A percentile compares a stretch with the other conserved stretches of the same genome.
Evolutionary conservation across 1,140 invertebrate genomes (phyloP).

Genomic region (Philotrypesis tridentata): DNA sequence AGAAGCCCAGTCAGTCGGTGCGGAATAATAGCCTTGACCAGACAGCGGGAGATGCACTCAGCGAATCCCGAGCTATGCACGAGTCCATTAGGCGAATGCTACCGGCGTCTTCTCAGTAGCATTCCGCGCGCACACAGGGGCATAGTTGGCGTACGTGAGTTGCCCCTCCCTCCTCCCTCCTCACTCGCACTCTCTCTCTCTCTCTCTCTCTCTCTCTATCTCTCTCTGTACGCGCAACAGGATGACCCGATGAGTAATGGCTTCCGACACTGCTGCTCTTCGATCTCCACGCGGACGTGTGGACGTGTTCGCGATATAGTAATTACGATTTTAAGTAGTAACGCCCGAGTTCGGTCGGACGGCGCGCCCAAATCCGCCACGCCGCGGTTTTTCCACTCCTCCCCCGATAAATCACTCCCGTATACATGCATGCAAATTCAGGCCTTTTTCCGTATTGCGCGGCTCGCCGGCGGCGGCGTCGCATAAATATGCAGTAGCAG

Average conservation of each 20-base stretch:
- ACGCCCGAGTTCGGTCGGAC: neutral
- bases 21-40: neutral
- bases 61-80: neutral
- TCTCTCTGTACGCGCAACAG: neutral
- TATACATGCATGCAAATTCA: neutral
- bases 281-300: neutral
- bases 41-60: neutral
- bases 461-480: too few species aligned
- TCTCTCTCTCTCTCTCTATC: neutral
- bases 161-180: too few species aligned
- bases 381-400: too few species aligned
- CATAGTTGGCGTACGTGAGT: neutral
- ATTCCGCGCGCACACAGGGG: neutral
- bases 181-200: too few species aligned
- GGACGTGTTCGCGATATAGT: neutral
- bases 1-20: neutral
- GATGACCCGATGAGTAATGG: slow-evolving; percentile 26
- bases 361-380: too few species aligned
- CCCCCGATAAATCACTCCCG: neutral
- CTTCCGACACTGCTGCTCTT: neutral
- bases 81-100: neutral
- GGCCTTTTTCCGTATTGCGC: neutral
- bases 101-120: neutral
- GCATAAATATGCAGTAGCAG: neutral
- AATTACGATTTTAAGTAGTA: neutral